Base-by-base conservation (phyloP, 2,113 vertebrate species). In the Indri indri region DNA sequence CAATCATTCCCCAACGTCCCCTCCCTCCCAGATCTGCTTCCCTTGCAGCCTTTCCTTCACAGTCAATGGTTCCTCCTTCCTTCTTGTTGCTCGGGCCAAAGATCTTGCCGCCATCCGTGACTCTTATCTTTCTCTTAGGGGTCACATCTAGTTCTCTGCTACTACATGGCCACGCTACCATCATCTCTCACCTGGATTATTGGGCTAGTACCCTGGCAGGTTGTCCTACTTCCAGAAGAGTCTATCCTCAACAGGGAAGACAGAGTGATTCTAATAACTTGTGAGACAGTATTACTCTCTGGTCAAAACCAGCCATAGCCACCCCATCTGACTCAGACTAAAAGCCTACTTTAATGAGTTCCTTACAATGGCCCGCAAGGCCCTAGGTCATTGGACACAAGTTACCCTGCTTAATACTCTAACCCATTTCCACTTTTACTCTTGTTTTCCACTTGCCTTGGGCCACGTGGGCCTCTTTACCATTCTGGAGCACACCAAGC, bases 1-100 rank as follows among this genome's bases (percentile, higher is more conserved):
- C 20, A 11, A 1, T 7, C 37, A 23, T 22, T 10, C 9, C 12
- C 9, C 5, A 1, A 6, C 0, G 9, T 2, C 3, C 32, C 13
- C n/a, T 45, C 5, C 20, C 3, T 30, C 14, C 8, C 27, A 59
- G 3, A 20, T 63, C 50, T 7, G 57, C 34, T 70, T 83, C 37
- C n/a, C 12, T 4, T 27, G 1, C 8, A 34, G 18, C 14, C 42
- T 86, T 37, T 10, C 63, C 50, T 47, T 97, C 42, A 20, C 11
- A 25, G 32, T 57, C 23, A 37, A 5, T 34, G 50, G 34, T 13
- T 8, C 25, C 50, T 52, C 4, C n/a, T 17, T 52, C 42, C 40
- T 84, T 59, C 17, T 10, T 6, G 32, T 70, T n/a, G 54, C 27
- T 22, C 16, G 57, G 54, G 50, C 2, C 47, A 27, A 27, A 94